Evolutionary conservation across 2,888 invertebrate species (phyloP).

Genomic region (Euplexia lucipara): DNA sequence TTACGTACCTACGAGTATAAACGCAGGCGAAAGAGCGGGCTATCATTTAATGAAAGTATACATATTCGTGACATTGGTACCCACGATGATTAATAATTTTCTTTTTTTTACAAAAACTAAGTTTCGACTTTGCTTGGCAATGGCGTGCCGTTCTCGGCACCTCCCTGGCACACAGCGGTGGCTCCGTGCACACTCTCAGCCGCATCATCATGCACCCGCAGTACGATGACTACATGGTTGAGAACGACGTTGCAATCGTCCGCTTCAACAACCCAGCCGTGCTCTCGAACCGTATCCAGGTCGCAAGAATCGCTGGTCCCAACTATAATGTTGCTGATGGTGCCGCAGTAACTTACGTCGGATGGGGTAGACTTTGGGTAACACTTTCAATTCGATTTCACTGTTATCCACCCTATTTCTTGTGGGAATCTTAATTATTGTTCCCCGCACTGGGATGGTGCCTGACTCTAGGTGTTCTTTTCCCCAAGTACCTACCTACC

Average conservation of each 20-base stretch:
- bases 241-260: slow-evolving; percentile 73
- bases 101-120: too few relatives aligned
- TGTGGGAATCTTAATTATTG: too few relatives aligned
- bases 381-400: neutral
- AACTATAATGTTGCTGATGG: slow-evolving; percentile 35
- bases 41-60: too few relatives aligned
- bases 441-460: too few relatives aligned
- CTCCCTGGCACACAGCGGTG: slow-evolving; percentile 63
- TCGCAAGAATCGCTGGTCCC: slow-evolving; percentile 64
- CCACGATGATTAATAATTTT: neutral
- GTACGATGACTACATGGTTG: slow-evolving; percentile 57
- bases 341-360: slow-evolving; percentile 55
- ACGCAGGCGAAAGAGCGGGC: too few relatives aligned
- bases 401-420: neutral
- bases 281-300: slow-evolving; percentile 52
- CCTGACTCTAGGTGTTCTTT: too few relatives aligned
- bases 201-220: slow-evolving; percentile 62
- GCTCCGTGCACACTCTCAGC: slow-evolving; percentile 56
- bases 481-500: too few relatives aligned
- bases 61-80: too few relatives aligned
- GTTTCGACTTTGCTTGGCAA: neutral
- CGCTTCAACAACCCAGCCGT: slow-evolving; percentile 60
- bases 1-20: too few relatives aligned
- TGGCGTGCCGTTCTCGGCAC: slow-evolving; percentile 61
- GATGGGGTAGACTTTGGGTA: slow-evolving; percentile 74